A percentile compares a stretch with the other conserved stretches of the same genome.
Conservation (phyloP, 2,888 invertebrate genomes). For the Drosophila paranaensis region DNA sequence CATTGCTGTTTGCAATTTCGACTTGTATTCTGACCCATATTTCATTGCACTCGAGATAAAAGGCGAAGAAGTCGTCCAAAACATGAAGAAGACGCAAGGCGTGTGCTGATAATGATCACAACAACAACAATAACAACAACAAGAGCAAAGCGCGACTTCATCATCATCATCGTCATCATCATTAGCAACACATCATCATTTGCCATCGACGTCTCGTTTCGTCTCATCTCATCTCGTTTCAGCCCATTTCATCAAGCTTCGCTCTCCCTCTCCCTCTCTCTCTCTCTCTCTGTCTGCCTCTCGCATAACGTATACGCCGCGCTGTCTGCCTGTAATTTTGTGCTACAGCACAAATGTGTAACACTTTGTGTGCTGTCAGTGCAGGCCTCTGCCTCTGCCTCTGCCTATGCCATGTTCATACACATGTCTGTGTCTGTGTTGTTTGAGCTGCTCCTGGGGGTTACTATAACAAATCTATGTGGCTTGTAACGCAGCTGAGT, state of each 20-base stretch:
- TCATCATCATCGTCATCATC: constrained; percentile 44
- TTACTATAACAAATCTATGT: constrained; percentile 21
- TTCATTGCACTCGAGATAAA: constrained; percentile 55
- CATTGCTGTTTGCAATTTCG: constrained; percentile 57
- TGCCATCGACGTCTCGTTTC: constrained; percentile 53
- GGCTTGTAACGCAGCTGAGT: constrained; percentile 28
- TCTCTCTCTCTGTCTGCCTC: neutral
- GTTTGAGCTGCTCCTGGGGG: constrained; percentile 10
- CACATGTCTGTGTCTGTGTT: constrained; percentile 2
- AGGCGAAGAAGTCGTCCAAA: constrained; percentile 26
- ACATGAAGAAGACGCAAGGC: constrained; percentile 17
- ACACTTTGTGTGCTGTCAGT: constrained; percentile 53
- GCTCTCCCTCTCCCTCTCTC: neutral
- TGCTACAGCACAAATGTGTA: constrained; percentile 40
- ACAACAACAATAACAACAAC: constrained; percentile 23
- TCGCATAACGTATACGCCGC: constrained; percentile 16
- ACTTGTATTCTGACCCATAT: constrained; percentile 69
- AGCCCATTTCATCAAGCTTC: constrained; percentile 12
- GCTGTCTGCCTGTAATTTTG: constrained; percentile 39
- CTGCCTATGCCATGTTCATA: constrained; percentile 16
- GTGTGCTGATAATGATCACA: constrained; percentile 59
- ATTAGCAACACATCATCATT: constrained; percentile 70
- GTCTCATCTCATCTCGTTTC: constrained; percentile 17
- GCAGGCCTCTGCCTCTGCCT: constrained; percentile 21
- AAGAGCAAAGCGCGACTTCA: constrained; percentile 25